Evolutionary conservation across 2,113 vertebrate species (phyloP).

Genomic region (Podocnemis expansa): DNA sequence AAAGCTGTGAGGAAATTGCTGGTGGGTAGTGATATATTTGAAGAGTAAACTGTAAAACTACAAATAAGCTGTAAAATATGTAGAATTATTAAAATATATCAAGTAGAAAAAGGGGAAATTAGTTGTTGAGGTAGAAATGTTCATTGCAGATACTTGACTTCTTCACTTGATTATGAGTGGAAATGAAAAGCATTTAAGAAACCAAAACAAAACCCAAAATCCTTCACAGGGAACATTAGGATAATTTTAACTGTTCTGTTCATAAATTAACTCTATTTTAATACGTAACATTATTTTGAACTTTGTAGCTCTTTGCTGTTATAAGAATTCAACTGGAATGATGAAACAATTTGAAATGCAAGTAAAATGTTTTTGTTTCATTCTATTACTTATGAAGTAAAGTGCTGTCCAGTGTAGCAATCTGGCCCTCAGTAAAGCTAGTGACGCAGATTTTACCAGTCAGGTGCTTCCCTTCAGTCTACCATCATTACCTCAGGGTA

Average conservation of each 20-base stretch:
- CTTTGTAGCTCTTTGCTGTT: background rate
- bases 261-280: slow-evolving; percentile 10
- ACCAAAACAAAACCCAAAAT: background rate
- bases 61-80: background rate
- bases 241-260: slow-evolving; percentile 16
- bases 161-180: background rate
- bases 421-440: background rate
- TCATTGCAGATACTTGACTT: background rate
- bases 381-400: background rate
- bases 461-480: background rate
- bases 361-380: slow-evolving; percentile 44
- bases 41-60: background rate
- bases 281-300: slow-evolving; percentile 28
- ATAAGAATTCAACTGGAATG: slow-evolving; percentile 40
- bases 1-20: background rate
- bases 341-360: slow-evolving; percentile 41
- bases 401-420: background rate
- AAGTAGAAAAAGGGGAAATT: background rate
- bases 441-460: background rate
- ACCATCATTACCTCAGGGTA: too few species aligned
- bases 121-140: background rate
- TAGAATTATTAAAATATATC: background rate
- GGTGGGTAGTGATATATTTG: background rate
- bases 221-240: background rate
- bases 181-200: background rate